A percentile compares a stretch with the other conserved stretches of the same genome.
Conservation (phyloP, 2,113 vertebrate species). For the Gasterosteus aculeatus region DNA sequence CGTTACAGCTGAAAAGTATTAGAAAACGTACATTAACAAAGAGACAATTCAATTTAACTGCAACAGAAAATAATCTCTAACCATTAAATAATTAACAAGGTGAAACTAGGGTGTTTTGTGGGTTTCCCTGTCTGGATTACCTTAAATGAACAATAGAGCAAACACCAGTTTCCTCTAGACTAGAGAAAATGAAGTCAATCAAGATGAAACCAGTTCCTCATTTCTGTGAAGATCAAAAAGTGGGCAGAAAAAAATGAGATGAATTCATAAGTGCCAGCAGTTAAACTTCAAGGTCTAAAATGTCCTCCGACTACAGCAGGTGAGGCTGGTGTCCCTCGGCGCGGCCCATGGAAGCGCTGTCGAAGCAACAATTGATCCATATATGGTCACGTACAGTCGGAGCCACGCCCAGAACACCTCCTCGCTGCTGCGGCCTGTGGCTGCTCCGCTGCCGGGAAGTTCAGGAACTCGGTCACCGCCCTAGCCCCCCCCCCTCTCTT, state of each 20-base stretch:
- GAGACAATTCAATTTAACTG: neutral
- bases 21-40: neutral
- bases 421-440: conserved; percentile 49
- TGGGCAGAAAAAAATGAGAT: neutral
- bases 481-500: conserved; percentile 35
- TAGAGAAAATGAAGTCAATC: neutral
- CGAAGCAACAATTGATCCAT: conserved; percentile 65
- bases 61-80: neutral
- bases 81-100: neutral
- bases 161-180: neutral
- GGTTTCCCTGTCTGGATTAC: neutral
- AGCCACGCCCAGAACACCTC: conserved; percentile 67
- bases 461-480: conserved; percentile 75
- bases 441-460: conserved; percentile 65
- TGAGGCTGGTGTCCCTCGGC: neutral
- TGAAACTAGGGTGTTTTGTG: neutral
- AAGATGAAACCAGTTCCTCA: neutral
- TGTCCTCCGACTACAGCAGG: neutral
- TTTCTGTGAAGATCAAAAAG: neutral
- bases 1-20: neutral
- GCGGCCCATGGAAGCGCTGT: neutral
- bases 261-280: neutral
- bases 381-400: conserved; percentile 56
- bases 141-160: neutral
- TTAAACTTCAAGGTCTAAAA: neutral